Conservation (phyloP, 2,888 invertebrate genomes). For the Dicyrtoma fusca region DNA sequence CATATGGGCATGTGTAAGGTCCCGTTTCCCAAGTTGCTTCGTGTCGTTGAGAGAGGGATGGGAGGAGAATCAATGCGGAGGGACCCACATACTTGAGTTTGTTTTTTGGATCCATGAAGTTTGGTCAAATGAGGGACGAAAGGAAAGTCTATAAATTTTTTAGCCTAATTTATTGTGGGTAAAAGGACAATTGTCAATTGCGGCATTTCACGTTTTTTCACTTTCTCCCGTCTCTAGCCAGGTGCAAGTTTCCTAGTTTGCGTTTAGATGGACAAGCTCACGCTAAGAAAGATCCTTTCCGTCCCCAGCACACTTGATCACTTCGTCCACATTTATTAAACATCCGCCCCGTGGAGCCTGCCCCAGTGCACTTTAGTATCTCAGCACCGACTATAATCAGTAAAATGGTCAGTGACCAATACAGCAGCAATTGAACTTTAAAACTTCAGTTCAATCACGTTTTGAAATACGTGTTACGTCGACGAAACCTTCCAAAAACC, state of each 20-base stretch:
- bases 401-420: too few relatives aligned
- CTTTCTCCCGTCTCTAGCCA: background rate
- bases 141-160: background rate
- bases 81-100: background rate
- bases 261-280: too few relatives aligned
- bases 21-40: background rate
- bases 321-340: too few relatives aligned
- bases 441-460: too few relatives aligned
- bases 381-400: too few relatives aligned
- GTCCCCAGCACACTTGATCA: background rate
- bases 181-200: background rate
- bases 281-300: background rate
- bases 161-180: slow-evolving; percentile 4
- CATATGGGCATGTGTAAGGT: background rate
- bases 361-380: too few relatives aligned
- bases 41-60: background rate
- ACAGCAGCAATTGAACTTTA: too few relatives aligned
- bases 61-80: background rate
- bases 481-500: too few relatives aligned
- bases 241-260: background rate
- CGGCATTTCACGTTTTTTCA: background rate
- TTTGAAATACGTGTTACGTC: too few relatives aligned
- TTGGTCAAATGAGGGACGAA: background rate
- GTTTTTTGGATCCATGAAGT: slow-evolving; percentile 16
- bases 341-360: too few relatives aligned